Base-by-base conservation (phyloP, 2,888 invertebrate genomes). In the Amphipyra tragopoginis region DNA sequence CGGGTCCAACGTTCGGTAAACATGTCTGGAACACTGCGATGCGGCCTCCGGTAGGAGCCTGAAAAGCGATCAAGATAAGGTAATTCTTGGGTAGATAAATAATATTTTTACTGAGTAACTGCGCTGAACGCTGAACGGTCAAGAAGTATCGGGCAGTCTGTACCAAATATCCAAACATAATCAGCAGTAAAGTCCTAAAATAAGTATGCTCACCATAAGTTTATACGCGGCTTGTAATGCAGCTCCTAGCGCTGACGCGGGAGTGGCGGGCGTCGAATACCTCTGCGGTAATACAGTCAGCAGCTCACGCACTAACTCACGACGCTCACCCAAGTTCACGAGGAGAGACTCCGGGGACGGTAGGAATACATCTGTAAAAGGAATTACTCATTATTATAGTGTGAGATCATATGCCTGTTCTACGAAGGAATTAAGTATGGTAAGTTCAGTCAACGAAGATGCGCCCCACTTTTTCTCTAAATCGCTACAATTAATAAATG, bases 11-110 rank as follows among this genome's bases (percentile, higher is more conserved):
- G 81, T 97, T 98, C 2, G 98, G 98, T 84, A 99, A 95, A 86
- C 97, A 97, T 10, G 98, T 97, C 95, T 99, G 99, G 94, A 99
- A 97, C 9, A 99, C 98, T 7, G 99, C 98, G 15, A 99, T 96
- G 50, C 99, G 96, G 7, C 99, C 99, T 50, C 99, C 99, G 3
- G 98, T 98, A 0, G 98, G 96, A 71, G 97, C 96, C 97, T 98
- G 86, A 6, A 86, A 86, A 45, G 39, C 13, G 54, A 11, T 39
- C 54, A 42, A 50, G 9, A 51, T 40, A 29, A 29, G 29, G 2
- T 29, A 1, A 29, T 5, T 1, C 29, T 29, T 29, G 5, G 29
- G 29, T 29, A 29, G 2, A 29, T 29, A 7, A 29, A 29, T 29
- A 4, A 7, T 29, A 29, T 29, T 5, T 21, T 21, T 21, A 21